These are phyloP conservation scores for Poeciliopsis turneri DNA, from an alignment of 2,797 vertebrate genomes.

Conservation along the genomic window DNA sequence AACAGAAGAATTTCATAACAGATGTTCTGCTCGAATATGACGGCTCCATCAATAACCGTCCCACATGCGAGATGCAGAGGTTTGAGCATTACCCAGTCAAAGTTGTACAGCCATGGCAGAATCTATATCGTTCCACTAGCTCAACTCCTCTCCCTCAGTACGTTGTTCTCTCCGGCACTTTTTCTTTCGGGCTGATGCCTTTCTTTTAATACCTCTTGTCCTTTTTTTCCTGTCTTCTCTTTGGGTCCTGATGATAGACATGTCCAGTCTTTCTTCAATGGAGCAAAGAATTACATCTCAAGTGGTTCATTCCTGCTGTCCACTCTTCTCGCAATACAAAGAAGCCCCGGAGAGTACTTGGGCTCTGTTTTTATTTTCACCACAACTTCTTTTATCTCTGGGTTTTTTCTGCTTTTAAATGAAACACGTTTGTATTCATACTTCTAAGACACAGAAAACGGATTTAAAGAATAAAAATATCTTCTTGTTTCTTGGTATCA, in stretches of 20 bases:
- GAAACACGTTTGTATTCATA: conserved; percentile 41
- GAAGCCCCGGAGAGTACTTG: conserved; percentile 44
- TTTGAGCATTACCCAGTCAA: conserved; percentile 65
- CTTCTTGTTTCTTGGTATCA: neutral
- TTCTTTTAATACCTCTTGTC: conserved; percentile 46
- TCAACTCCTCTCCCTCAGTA: conserved; percentile 39
- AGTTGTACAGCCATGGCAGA: conserved; percentile 61
- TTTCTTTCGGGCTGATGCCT: conserved; percentile 54
- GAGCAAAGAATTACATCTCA: conserved; percentile 79
- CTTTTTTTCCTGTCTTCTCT: conserved; percentile 50
- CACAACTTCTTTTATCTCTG: conserved; percentile 30
- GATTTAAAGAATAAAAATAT: neutral
- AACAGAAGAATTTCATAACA: conserved; percentile 79
- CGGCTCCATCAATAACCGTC: conserved; percentile 80
- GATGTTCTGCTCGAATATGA: conserved; percentile 80
- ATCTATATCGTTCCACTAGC: conserved; percentile 66
- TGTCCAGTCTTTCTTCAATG: conserved; percentile 76
- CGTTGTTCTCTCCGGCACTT: conserved; percentile 16
- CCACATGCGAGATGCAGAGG: conserved; percentile 71
- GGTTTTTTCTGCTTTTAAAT: conserved; percentile 19
- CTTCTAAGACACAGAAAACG: conserved; percentile 25
- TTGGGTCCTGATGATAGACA: conserved; percentile 69
- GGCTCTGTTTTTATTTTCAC: conserved; percentile 67
- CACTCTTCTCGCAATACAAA: conserved; percentile 45
- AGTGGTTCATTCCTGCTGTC: conserved; percentile 74